These are phyloP conservation scores for Marmota monax DNA, from an alignment of 2,113 vertebrate genomes.

Conservation along the genomic window DNA sequence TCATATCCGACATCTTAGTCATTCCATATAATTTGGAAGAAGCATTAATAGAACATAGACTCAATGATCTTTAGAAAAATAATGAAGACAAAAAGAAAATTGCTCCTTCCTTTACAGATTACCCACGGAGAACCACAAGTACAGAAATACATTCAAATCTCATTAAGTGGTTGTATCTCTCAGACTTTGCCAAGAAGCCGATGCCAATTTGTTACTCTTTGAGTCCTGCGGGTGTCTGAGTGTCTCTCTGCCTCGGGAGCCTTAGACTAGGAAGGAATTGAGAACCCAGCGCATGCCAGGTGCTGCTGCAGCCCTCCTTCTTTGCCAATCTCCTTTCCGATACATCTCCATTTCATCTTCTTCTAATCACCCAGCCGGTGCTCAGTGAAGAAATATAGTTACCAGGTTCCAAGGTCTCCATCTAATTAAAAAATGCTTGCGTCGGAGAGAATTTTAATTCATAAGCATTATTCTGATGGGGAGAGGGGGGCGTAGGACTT, in stretches of 20 bases:
- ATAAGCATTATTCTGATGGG: constrained; percentile 64
- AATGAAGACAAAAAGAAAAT: constrained; percentile 45
- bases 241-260: background rate
- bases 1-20: background rate
- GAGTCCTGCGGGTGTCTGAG: constrained; percentile 69
- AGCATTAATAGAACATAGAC: constrained; percentile 29
- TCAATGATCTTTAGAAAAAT: constrained; percentile 45
- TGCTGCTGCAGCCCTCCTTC: background rate
- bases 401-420: constrained; percentile 76
- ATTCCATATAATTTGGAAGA: constrained; percentile 28
- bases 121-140: constrained; percentile 87
- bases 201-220: constrained; percentile 89
- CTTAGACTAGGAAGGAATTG: background rate
- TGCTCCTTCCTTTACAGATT: constrained; percentile 84
- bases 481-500: background rate
- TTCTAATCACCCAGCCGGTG: constrained; percentile 54
- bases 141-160: constrained; percentile 87
- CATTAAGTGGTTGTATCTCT: constrained; percentile 90
- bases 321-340: constrained; percentile 26
- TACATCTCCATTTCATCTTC: constrained; percentile 65
- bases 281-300: constrained; percentile 26
- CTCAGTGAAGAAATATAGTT: constrained; percentile 74
- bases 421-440: constrained; percentile 80
- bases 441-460: constrained; percentile 71
- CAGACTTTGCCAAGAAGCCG: constrained; percentile 88